These are phyloP conservation scores for Neodiprion fabricii DNA, from an alignment of 1,140 invertebrate species.

Conservation along the genomic window DNA sequence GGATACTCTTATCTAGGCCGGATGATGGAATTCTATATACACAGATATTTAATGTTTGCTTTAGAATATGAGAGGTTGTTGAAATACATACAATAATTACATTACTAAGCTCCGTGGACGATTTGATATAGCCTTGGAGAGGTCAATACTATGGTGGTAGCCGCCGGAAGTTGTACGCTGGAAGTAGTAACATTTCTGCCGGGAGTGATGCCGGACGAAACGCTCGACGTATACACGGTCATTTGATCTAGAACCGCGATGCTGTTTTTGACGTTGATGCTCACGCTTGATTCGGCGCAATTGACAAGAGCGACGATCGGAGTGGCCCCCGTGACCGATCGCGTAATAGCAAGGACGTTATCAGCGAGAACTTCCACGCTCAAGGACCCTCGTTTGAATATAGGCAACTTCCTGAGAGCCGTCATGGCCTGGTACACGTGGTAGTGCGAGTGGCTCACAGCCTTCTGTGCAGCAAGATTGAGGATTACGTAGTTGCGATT, in stretches of 20 bases:
- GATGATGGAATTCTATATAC: too few species aligned
- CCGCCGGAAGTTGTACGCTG: background rate
- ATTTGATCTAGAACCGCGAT: background rate
- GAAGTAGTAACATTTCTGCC: background rate
- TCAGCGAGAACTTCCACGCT: slow-evolving; percentile 45
- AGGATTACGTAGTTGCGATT: slow-evolving; percentile 62
- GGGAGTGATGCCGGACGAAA: background rate
- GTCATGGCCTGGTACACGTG: slow-evolving; percentile 61
- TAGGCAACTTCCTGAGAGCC: slow-evolving; percentile 50
- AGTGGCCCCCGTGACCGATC: slow-evolving; percentile 2
- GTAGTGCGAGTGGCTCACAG: slow-evolving; percentile 55
- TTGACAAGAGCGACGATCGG: slow-evolving; percentile 38
- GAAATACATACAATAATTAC: too few species aligned
- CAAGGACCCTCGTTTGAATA: slow-evolving; percentile 52
- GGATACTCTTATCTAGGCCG: too few species aligned
- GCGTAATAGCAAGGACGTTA: slow-evolving; percentile 47
- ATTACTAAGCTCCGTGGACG: background rate
- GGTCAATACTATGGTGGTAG: background rate
- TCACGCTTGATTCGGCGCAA: slow-evolving; percentile 19
- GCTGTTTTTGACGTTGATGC: slow-evolving; percentile 27
- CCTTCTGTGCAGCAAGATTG: slow-evolving; percentile 62
- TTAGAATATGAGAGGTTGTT: too few species aligned
- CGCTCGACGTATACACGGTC: slow-evolving; percentile 6
- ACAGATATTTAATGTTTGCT: too few species aligned
- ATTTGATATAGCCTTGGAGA: background rate